Conservation (phyloP, 30 jellyfish, hydroid and myxozoan species). For the Clytia hemisphaerica region DNA sequence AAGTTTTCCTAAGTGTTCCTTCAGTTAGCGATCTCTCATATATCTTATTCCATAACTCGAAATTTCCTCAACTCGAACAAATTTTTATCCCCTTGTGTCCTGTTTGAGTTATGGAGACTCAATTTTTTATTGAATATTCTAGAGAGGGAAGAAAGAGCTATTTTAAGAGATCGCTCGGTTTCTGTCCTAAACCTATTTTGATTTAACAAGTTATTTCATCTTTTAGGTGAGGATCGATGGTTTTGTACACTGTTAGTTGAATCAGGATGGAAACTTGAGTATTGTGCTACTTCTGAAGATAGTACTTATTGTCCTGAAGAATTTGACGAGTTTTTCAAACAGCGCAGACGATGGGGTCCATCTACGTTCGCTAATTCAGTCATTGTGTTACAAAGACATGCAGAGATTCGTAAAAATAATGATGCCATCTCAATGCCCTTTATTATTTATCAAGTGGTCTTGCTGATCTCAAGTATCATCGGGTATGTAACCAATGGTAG, state of each 20-base stretch:
- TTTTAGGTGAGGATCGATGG: conserved; percentile 97
- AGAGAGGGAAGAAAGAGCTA: too few species aligned
- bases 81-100: too few species aligned
- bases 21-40: too few species aligned
- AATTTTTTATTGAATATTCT: too few species aligned
- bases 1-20: too few species aligned
- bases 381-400: conserved; percentile 44
- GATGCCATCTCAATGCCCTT: conserved; percentile 61
- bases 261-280: conserved; percentile 93
- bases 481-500: conserved; percentile 45
- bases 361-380: conserved; percentile 86
- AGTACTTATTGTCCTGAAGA: conserved; percentile 91
- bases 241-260: conserved; percentile 90
- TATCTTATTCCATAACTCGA: too few species aligned
- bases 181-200: too few species aligned
- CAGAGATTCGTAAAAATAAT: conserved; percentile 52
- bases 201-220: too few species aligned
- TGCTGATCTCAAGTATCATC: conserved; percentile 69
- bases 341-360: conserved; percentile 95
- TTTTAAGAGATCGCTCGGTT: too few species aligned
- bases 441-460: conserved; percentile 60
- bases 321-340: conserved; percentile 87
- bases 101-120: too few species aligned
- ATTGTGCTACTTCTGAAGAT: conserved; percentile 89
- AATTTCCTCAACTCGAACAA: too few species aligned